phyloP scores from a whole-genome alignment of 2,888 invertebrate genomes.

The Polydrusus tereticollis region DNA sequence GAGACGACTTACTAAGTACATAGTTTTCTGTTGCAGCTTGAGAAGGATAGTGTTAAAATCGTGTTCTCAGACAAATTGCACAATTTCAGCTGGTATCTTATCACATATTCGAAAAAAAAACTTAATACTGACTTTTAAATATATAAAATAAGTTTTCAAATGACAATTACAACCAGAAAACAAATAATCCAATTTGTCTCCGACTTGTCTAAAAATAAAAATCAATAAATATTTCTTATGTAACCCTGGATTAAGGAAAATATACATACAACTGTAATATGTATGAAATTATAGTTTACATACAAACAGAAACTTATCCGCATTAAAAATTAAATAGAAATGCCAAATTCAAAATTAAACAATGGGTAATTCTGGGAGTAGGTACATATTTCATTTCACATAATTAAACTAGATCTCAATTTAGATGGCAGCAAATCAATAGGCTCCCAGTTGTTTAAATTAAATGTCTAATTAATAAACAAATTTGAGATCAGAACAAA shows the following conservation, averaged over 20 bases:
- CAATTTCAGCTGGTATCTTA: constrained; percentile 31
- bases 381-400: too few species aligned
- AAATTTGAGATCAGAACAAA: neutral
- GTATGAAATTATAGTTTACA: neutral
- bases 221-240: neutral
- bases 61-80: constrained; percentile 36
- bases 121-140: constrained; percentile 38
- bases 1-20: constrained; percentile 48
- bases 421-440: too few species aligned
- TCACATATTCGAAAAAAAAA: constrained; percentile 19
- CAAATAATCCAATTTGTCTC: neutral
- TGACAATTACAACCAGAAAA: neutral
- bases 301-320: neutral
- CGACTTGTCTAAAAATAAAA: neutral
- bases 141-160: constrained; percentile 5
- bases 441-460: too few species aligned
- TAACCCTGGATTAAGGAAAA: neutral
- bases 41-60: neutral
- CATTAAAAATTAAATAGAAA: neutral
- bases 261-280: neutral
- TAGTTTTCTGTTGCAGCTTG: constrained; percentile 27
- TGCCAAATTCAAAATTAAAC: neutral
- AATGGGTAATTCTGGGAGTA: neutral
- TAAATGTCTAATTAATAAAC: too few species aligned
- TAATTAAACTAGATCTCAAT: too few species aligned